Evolutionary conservation across 2,113 vertebrate species (phyloP).

Genomic region (Nymphicus hollandicus): DNA sequence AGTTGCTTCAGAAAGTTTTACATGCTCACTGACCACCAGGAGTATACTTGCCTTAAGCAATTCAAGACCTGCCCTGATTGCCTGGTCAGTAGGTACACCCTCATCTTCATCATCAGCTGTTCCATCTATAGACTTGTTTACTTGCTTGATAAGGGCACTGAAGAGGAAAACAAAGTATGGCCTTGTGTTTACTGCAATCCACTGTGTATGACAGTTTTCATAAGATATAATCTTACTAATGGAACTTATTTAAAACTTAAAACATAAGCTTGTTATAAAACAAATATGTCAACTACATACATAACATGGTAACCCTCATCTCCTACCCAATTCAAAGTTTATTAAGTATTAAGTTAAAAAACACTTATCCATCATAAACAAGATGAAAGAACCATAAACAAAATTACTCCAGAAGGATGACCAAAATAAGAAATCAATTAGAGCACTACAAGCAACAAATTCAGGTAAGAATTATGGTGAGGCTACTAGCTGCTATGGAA

Average conservation of each 20-base stretch:
- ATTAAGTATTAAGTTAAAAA: neutral
- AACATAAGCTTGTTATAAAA: neutral
- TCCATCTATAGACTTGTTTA: constrained; percentile 89
- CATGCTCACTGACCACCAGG: neutral
- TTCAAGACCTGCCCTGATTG: constrained; percentile 87
- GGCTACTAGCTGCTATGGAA: neutral
- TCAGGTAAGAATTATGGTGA: neutral
- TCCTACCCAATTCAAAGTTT: neutral
- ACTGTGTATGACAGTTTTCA: neutral
- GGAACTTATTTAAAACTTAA: neutral
- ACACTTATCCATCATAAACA: neutral
- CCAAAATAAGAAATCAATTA: neutral
- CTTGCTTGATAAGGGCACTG: constrained; percentile 88
- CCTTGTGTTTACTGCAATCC: neutral
- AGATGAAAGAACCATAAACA: neutral
- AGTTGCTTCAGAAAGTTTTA: neutral
- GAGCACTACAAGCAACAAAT: neutral
- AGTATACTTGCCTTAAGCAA: constrained; percentile 81
- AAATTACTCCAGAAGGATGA: neutral
- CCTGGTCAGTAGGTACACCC: constrained; percentile 86
- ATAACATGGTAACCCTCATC: neutral
- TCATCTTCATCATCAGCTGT: constrained; percentile 90
- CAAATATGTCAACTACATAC: neutral
- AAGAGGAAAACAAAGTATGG: neutral
- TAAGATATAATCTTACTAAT: neutral